Base-by-base conservation (phyloP, 2,113 vertebrate species). In the Artemisiospiza belli region DNA sequence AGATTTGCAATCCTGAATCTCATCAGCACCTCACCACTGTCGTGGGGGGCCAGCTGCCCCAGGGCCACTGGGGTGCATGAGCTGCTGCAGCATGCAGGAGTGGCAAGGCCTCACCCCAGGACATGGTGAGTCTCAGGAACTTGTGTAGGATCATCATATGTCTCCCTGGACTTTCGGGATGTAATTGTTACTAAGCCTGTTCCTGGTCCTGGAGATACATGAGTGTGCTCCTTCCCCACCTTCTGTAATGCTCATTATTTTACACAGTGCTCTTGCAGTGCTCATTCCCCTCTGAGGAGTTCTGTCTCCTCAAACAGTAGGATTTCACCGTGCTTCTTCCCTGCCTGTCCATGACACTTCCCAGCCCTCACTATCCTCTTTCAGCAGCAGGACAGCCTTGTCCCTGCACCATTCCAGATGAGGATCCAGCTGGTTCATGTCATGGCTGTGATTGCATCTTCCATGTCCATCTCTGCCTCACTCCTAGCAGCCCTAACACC, bases 11-110 rank as follows among this genome's bases (percentile, higher is more conserved):
- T 10, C n/a, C 63, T 9, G 3, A 59, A n/a, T 21, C 31, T 57
- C 46, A 20, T 30, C 5, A 18, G 44, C 31, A 22, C 24, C 44
- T 59, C 2, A 0, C 31, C 3, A 1, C 12, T 41, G 13, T 20
- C 0, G 0, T 8, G 14, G 27, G 25, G 20, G 25, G 3, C 25
- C 18, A 5, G 44, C 33, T 3, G 5, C 28, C 21, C 18, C 1
- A 1, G 31, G 33, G 52, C 46, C 76, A 15, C 10, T 0, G 3
- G 44, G 33, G 12, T 20, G 3, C 2, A 1, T 13, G 31, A 49
- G 59, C 41, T 9, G 7, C 31, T 70, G 52, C 41, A 66, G 55
- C 9, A 70, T 28, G n/a, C 72, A 75, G 59, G 23, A 68, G 18
- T 5, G 5, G 35, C 41, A 39, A 39, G 9, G n/a, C 24, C 39